Evolutionary conservation across 2,797 vertebrate genomes (phyloP), one percentile per base, ranked within the genome.

Genomic region (Florisuga fusca): DNA sequence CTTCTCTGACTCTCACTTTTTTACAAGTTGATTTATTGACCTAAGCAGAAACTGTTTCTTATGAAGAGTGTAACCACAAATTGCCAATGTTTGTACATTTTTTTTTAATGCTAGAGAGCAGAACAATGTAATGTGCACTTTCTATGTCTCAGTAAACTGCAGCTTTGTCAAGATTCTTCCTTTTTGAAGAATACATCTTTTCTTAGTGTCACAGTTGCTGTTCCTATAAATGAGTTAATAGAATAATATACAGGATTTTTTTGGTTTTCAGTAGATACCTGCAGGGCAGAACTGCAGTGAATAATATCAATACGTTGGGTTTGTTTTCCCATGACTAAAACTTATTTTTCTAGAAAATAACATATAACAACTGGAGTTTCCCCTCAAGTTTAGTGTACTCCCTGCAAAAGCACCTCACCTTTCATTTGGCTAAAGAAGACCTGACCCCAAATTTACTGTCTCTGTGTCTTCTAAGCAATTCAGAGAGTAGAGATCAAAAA

Each of bases 301-400:
- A 61, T 20, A 7, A 61, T 20, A n/a, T 43, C 68, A 61, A 31
- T 41, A 59, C 31, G 7, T 43, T 54, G 12, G 5, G 0, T 0
- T 25, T 66, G 29, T 43, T 50, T 21, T 7, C 17, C 10, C 6
- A 41, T 31, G 4, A 50, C 25, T 62, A 4, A 33, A 77, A 64
- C 9, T 54, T 84, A 73, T 79, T 79, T 64, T 68, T 4, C 9
- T 74, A 34, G 33, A 50, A 62, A 68, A 71, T 13, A 67, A 38
- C 3, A 18, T n/a, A 78, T 18, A 26, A 33, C 64, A 85, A 33
- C 0, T 2, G 20, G 15, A 41, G 3, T 15, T 50, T 62, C 6
- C 18, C 16, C 36, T 75, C 5, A 73, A 54, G 11, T 7, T 34
- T 7, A 6, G 0, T 43, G 12, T 36, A 36, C 0, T 1, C 4